Evolutionary conservation across 2,113 vertebrate genomes (phyloP), one percentile per base, ranked within the genome.

Genomic region (Rhinichthys klamathensis): DNA sequence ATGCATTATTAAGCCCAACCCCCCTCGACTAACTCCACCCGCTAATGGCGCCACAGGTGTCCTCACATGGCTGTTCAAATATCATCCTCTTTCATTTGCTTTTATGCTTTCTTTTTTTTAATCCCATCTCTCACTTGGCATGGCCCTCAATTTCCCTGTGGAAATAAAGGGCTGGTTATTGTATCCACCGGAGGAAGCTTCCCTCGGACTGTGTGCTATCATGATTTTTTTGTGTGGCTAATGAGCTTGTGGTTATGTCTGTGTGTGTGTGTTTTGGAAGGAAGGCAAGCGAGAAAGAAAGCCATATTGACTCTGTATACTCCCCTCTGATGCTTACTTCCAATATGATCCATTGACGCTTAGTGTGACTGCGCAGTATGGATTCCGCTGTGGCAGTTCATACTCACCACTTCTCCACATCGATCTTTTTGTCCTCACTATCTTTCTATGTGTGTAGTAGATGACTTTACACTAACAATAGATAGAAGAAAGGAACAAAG

Each of bases 1-100:
- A 91, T 92, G 85, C 88, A 92, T 92, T 91, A 91, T 92, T 91
- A 87, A 92, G 61, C 80, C 91, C 84, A 87, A 65, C 60, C 75
- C 86, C 83, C 70, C 77, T 73, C 72, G 44, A 70, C 54, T 82
- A 76, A 72, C 86, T 80, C 79, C 70, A 44, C 89, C 70, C 23
- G 83, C 32, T 85, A 49, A 81, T 67, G 72, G 82, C 60, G 3
- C 81, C 84, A 75, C 84, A 88, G 89, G 87, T 89, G 84, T 82
- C 44, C 70, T 89, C 84, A 77, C 78, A 76, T 54, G 49, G 79
- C 18, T 30, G 58, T 8, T 58, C 81, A 82, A 88, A 87, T 88
- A 85, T 83, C 90, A 85, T 84, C 77, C 86, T 73, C 44, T 84
- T 67, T 83, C 51, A 58, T 70, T 60, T 80, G 69, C 74, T 79